Base-by-base conservation (phyloP, 2,888 invertebrate species). In the Tuta absoluta region DNA sequence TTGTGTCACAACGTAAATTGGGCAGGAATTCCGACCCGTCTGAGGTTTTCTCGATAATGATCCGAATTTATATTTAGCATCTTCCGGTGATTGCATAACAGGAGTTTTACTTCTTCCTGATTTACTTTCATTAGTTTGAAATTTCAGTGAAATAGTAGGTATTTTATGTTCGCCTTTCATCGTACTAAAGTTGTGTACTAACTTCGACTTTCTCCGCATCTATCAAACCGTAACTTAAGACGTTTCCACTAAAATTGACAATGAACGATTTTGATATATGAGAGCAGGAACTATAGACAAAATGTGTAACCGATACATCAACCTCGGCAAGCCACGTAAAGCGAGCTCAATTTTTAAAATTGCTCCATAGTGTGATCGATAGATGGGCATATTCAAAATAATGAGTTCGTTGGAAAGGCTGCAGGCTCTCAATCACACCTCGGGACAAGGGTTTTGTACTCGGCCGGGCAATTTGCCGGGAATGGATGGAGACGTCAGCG, bases 401-500 rank as follows among this genome's bases (percentile, higher is more conserved):
- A 89, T 89, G 85, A 85, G 79, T 72, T 67, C 69, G 71, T 65
- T 37, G 21, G 41, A 68, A 62, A 68, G 78, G 73, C 74, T 73
- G 68, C 59, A 68, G 78, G 73, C 75, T 73, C 83, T 87, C 87
- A 79, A 86, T 89, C 89, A 89, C 85, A 83, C 72, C 81, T 80
- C 76, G 63, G 81, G 64, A 64, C 62, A 62, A 38, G 78, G 80
- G 81, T 79, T 81, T 77, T 76, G 82, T 81, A 73, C 70, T 71
- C 71, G 68, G 72, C 74, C 69, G 76, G 84, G 86, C 88, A 91
- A 91, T 90, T 90, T 89, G 89, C 87, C 79, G 75, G 77, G 79
- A 85, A 89, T 89, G 82, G 85, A 91, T 91, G 85, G 86, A 91
- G 88, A 87, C 75, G 91, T 91, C 91, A 88, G 71, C 82, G 79